Evolutionary conservation across 2,888 invertebrate genomes (phyloP).

Genomic region (Phoronis australis): DNA sequence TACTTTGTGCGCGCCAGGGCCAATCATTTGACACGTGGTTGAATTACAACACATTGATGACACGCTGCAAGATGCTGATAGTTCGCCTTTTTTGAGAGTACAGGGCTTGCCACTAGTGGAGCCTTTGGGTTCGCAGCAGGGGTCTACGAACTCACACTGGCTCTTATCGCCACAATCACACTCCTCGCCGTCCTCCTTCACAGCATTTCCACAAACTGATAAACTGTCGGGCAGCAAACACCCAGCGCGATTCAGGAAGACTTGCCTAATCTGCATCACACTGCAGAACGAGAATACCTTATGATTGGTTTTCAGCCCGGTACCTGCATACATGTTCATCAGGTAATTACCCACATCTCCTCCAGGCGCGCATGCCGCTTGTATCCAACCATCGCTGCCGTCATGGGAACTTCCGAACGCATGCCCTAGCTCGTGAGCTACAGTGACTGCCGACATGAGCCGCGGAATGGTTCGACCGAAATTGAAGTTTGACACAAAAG

Average conservation of each 20-base stretch:
- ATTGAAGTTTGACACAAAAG: slow-evolving; percentile 22
- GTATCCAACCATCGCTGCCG: background rate
- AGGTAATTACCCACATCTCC: slow-evolving; percentile 27
- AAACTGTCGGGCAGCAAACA: slow-evolving; percentile 20
- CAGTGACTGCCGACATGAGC: slow-evolving; percentile 20
- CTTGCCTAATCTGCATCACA: slow-evolving; percentile 27
- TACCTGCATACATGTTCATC: slow-evolving; percentile 30
- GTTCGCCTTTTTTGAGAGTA: slow-evolving; percentile 19
- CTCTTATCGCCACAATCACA: slow-evolving; percentile 33
- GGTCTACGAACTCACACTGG: slow-evolving; percentile 20
- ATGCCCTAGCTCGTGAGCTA: slow-evolving; percentile 41
- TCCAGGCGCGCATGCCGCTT: slow-evolving; percentile 19
- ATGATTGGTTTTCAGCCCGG: slow-evolving; percentile 30
- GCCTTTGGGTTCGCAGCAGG: slow-evolving; percentile 28
- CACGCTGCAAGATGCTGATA: slow-evolving; percentile 24
- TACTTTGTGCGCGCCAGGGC: slow-evolving; percentile 3
- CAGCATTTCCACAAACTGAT: slow-evolving; percentile 30
- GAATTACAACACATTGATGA: slow-evolving; percentile 24
- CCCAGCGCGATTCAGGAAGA: slow-evolving; percentile 26
- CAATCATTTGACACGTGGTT: slow-evolving; percentile 15
- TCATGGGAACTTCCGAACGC: slow-evolving; percentile 40
- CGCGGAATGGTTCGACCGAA: slow-evolving; percentile 20
- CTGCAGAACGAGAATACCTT: slow-evolving; percentile 34
- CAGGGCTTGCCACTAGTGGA: slow-evolving; percentile 26
- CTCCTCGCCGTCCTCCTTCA: slow-evolving; percentile 28